Evolutionary conservation across 2,113 vertebrate genomes (phyloP), one percentile per base, ranked within the genome.

Genomic region (Hippotragus niger): DNA sequence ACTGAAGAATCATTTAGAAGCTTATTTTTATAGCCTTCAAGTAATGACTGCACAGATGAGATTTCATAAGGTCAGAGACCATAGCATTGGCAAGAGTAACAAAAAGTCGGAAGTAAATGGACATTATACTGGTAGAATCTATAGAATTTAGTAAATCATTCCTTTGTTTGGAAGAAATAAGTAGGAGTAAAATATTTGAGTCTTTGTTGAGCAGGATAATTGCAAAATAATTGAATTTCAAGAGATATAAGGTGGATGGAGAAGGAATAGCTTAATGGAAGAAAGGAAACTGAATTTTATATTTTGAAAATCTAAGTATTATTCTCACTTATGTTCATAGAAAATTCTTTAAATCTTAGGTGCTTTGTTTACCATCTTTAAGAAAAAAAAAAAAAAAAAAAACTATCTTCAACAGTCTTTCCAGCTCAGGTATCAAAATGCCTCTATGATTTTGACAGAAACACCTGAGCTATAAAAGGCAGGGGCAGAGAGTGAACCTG

Each of bases 221-320:
- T 53, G 36, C 11, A 14, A 91, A 94, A 80, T 74, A 89, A 17
- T 0, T 80, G 29, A 85, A 88, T 91, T 86, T 60, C 15, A 87
- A 90, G 27, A 90, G 27, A 29, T 62, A 86, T 27, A n/a, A 10
- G 2, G 25, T 94, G 9, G 19, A n/a, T 47, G 1, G 6, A 71
- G 9, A 95, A 90, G 6, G 16, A 94, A 78, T 43, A 23, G 27
- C 52, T 58, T 60, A 8, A 53, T 47, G 6, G 52, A 11, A 67
- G 31, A 94, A 88, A 93, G 36, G 14, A 47, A 81, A 74, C 17
- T 27, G 25, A 36, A 47, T 92, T 90, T 89, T 67, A 50, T 29
- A 43, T 94, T 95, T 90, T 96, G 31, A 93, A 91, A 95, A 45
- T 95, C 29, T 45, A 45, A 23, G 13, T 58, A 43, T 47, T 58